These are phyloP conservation scores for Cryptocephalus moraei DNA, from an alignment of 2,888 invertebrate species.

Conservation along the genomic window DNA sequence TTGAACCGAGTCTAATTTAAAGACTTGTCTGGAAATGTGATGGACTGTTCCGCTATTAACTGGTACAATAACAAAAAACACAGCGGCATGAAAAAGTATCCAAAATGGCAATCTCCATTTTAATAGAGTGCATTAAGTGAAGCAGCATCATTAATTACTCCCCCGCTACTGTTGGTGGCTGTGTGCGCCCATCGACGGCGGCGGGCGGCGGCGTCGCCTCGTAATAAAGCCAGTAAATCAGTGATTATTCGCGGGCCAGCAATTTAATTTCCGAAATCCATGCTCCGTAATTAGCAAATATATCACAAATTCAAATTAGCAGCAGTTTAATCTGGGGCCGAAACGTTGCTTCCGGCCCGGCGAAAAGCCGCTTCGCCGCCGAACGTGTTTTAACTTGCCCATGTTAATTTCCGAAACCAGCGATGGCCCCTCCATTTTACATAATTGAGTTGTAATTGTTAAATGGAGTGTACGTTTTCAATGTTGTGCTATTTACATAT, in stretches of 20 bases:
- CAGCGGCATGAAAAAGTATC: no score
- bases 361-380: constrained; percentile 22
- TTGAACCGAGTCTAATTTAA: no score
- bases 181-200: constrained; percentile 5
- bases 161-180: constrained; percentile 7
- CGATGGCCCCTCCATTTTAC: constrained; percentile 36
- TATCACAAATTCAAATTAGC: constrained; percentile 37
- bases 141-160: constrained; percentile 14
- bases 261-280: constrained; percentile 35
- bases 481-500: constrained; percentile 36
- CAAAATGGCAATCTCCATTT: constrained; percentile 1
- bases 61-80: no score
- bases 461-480: constrained; percentile 38
- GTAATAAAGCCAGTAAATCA: constrained; percentile 25
- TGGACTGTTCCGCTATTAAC: no score
- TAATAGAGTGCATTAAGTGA: constrained; percentile 8
- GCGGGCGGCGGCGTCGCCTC: not conserved
- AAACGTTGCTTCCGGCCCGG: constrained; percentile 24
- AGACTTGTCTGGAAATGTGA: no score
- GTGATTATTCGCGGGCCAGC: constrained; percentile 25
- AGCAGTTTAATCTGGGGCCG: constrained; percentile 24
- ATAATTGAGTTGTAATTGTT: constrained; percentile 41
- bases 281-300: constrained; percentile 35
- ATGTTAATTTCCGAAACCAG: constrained; percentile 39
- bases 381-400: constrained; percentile 34